Percentiles rank a stretch among this genome's conserved stretches.
These are phyloP conservation scores for Dryobotodes eremita DNA, from an alignment of 2,888 invertebrate genomes.

Conservation along the genomic window DNA sequence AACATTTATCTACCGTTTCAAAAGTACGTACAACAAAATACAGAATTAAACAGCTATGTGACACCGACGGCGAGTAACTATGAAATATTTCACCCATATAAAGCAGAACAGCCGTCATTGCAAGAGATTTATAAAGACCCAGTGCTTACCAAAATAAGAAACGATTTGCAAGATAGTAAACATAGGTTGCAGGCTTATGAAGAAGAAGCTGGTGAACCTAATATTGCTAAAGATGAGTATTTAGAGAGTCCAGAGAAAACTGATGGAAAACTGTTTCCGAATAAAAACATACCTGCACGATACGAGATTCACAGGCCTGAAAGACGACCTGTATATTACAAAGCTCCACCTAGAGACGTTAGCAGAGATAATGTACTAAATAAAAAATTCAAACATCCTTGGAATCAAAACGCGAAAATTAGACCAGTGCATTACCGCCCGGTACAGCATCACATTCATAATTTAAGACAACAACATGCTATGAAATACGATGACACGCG, in stretches of 20 bases:
- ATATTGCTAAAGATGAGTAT: constrained; percentile 82
- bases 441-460: constrained; percentile 82
- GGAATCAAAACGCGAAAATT: constrained; percentile 85
- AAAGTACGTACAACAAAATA: constrained; percentile 75
- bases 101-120: constrained; percentile 83
- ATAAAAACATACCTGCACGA: constrained; percentile 79
- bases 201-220: constrained; percentile 79
- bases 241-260: constrained; percentile 82
- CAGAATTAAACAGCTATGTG: constrained; percentile 66
- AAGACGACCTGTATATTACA: constrained; percentile 84
- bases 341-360: constrained; percentile 68
- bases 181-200: constrained; percentile 81
- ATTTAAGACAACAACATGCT: constrained; percentile 85
- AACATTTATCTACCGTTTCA: constrained; percentile 77
- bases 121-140: constrained; percentile 84
- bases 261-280: constrained; percentile 81
- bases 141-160: constrained; percentile 80
- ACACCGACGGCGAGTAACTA: constrained; percentile 79
- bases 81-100: constrained; percentile 87
- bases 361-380: constrained; percentile 80
- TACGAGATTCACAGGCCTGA: constrained; percentile 86
- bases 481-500: constrained; percentile 85
- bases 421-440: constrained; percentile 86
- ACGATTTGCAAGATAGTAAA: constrained; percentile 80
- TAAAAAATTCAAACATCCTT: constrained; percentile 85